Base-by-base conservation (phyloP, 2,797 vertebrate species). In the Melanotaenia maccullochi region DNA sequence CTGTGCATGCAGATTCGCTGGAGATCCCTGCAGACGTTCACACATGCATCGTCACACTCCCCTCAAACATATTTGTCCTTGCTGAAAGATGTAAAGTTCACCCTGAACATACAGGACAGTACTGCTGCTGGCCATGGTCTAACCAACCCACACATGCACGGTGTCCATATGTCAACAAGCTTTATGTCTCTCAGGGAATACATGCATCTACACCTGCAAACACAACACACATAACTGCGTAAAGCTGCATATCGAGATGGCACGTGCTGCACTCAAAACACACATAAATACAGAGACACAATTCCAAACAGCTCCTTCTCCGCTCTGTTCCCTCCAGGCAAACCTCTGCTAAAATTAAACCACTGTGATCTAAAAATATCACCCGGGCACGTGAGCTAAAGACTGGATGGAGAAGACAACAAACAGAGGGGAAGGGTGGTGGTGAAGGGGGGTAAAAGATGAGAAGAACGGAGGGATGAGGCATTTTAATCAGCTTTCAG, bases 341-440 rank as follows among this genome's bases (percentile, higher is more conserved):
- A 81, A 82, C 76, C 78, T 71, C 85, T 71, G 76, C 90, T 90
- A 90, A 90, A 92, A 82, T 88, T 88, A 91, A 87, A 90, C 84
- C 80, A 60, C 78, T 71, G 75, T 61, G 86, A 85, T 90, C 90
- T 91, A 92, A 89, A 91, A 89, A 93, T 92, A 93, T 44, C 80
- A 82, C 68, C 47, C 4, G 9, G 64, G 66, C 85, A 85, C 76
- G 86, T 86, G 87, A 78, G 73, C 66, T 30, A 44, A 76, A 75
- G 73, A 78, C 70, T 69, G 74, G 76, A 65, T 69, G 78, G 66
- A 73, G 82, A 68, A 79, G 78, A 82, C 68, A 78, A 83, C 79
- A 89, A 79, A 78, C 22, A 22, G 22, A 71, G 75, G 62, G 55
- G 65, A 42, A 51, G 35, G 67, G 32, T 44, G 52, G 59, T 9